Evolutionary conservation across 2,113 vertebrate genomes (phyloP), one percentile per base, ranked within the genome.

Genomic region (Scolopax mira): DNA sequence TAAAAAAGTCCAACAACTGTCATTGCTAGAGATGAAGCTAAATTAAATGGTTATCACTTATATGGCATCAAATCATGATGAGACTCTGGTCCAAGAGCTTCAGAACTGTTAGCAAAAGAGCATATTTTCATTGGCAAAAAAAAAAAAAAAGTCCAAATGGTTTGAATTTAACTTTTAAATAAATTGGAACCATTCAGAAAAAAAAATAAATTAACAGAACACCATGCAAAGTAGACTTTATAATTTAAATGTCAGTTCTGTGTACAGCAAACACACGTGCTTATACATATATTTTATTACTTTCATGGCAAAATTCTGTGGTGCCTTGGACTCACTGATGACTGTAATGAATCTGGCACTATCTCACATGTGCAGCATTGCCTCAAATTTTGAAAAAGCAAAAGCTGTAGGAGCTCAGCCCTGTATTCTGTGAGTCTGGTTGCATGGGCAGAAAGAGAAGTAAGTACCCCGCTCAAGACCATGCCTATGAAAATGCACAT

Each of bases 401-500:
- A 80, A 88, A 86, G 23, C 57, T 61, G n/a, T 58, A 65, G 18
- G 74, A 85, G 33, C 52, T 86, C 69, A 93, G 80, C 73, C 67
- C 79, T 51, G 55, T 58, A 46, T 78, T 80, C 62, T 78, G 42
- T 23, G 62, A 91, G 58, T 85, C 69, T 88, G 73, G 70, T 54
- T 94, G 77, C 78, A 93, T 8, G 83, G 90, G 80, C 88, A 91
- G 70, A 89, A 95, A 64, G 54, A 89, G 25, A 92, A 95, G 66
- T 85, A 92, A 95, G 66, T 85, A 96, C 77, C 95, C 88, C 79
- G 85, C 92, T 88, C 73, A 57, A 89, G 86, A 85, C 55, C 35
- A 90, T 9, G 27, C 75, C 60, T 91, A 81, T 35, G 78, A 89
- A 93, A 96, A 82, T 65, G 75, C 58, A 79, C 91, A 78, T 58